Evolutionary conservation across 2,888 invertebrate species (phyloP).

Genomic region (Polietes domitor): DNA sequence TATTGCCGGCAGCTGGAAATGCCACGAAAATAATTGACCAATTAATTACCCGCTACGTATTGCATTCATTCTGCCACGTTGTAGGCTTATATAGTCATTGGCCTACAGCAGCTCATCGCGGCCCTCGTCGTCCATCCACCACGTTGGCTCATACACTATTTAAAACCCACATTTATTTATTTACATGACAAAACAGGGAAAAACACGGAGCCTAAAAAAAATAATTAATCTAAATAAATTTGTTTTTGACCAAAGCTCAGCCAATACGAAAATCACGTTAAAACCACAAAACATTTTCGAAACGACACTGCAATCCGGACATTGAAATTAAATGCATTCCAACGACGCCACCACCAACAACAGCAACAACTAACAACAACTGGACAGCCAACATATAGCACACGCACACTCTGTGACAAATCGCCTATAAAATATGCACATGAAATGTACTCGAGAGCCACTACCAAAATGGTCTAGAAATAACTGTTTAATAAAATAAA

Average conservation of each 20-base stretch:
- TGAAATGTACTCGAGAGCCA: background rate
- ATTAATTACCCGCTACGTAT: background rate
- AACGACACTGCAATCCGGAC: conserved; percentile 64
- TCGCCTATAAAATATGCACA: conserved; percentile 21
- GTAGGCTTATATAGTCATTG: background rate
- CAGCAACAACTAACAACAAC: conserved; percentile 5
- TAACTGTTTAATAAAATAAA: conserved; percentile 69
- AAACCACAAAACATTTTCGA: conserved; percentile 67
- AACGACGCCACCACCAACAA: conserved; percentile 21
- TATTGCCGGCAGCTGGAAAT: no score
- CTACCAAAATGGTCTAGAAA: conserved; percentile 41
- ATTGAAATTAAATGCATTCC: conserved; percentile 63
- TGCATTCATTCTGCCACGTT: background rate
- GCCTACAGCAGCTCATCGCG: background rate
- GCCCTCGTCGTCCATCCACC: background rate
- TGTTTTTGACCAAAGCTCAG: conserved; percentile 65
- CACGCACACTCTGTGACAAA: conserved; percentile 29
- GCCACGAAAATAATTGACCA: background rate
- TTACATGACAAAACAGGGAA: conserved; percentile 25
- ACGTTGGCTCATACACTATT: background rate
- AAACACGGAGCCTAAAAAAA: conserved; percentile 52
- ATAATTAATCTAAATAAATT: conserved; percentile 68
- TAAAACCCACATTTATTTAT: conserved; percentile 24
- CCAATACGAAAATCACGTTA: conserved; percentile 66
- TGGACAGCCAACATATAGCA: conserved; percentile 2